phyloP scores from a whole-genome alignment of 1,140 invertebrate genomes.

The Tribolium castaneum region DNA sequence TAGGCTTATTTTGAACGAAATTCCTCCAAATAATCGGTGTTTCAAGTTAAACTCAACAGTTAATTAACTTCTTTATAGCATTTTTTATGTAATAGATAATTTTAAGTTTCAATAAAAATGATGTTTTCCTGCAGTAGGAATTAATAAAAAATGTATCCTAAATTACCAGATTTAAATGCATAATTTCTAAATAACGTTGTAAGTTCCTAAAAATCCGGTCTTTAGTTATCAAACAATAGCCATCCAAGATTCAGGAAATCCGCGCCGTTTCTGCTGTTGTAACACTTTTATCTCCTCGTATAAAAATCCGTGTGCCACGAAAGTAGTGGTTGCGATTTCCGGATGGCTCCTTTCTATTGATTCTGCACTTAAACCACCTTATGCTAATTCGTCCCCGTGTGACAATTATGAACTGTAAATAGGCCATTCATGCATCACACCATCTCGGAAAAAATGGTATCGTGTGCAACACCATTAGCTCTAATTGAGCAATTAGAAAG shows the following conservation, averaged over 20 bases:
- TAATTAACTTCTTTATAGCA: too few relatives aligned
- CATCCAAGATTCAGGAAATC: constrained; percentile 4
- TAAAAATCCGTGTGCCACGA: constrained; percentile 10
- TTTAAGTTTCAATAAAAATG: too few relatives aligned
- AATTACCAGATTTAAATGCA: too few relatives aligned
- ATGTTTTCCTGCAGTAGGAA: too few relatives aligned
- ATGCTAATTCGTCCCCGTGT: not conserved
- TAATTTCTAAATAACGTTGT: too few relatives aligned
- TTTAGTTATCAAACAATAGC: constrained; percentile 20
- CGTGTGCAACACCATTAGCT: not conserved
- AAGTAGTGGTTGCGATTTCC: not conserved
- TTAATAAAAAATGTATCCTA: too few relatives aligned
- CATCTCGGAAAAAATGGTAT: not conserved
- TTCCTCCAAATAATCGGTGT: too few relatives aligned
- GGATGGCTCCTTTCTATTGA: not conserved
- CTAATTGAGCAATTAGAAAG: constrained; percentile 16
- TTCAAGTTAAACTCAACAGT: too few relatives aligned
- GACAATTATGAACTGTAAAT: constrained; percentile 15
- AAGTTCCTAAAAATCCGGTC: too few relatives aligned
- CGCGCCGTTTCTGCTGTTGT: constrained; percentile 1
- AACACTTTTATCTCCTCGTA: not conserved
- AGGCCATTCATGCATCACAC: not conserved
- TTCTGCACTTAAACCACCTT: not conserved
- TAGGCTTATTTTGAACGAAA: too few relatives aligned
- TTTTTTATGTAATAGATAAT: too few relatives aligned